A percentile compares a stretch with the other conserved stretches of the same genome.
phyloP scores from a whole-genome alignment of 2,888 invertebrate genomes.

The Epinotia demarniana region DNA sequence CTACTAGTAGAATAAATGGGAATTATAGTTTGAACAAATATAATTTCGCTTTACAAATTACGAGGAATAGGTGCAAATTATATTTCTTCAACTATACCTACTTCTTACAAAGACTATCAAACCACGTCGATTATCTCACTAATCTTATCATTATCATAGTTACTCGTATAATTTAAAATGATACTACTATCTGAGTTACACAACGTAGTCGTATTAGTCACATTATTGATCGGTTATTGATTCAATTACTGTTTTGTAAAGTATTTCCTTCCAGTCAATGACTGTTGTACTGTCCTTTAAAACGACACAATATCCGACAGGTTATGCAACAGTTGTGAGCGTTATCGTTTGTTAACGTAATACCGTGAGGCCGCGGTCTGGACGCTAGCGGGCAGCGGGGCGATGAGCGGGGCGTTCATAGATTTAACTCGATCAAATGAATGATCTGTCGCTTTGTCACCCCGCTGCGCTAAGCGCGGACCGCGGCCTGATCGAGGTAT shows the following conservation, averaged over 20 bases:
- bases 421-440: too few species aligned
- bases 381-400: too few species aligned
- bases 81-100: too few species aligned
- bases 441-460: too few species aligned
- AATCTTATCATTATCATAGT: slow-evolving; percentile 25
- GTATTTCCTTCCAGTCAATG: background rate
- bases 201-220: slow-evolving; percentile 17
- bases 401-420: too few species aligned
- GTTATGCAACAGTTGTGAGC: background rate
- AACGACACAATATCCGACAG: background rate
- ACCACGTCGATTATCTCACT: slow-evolving; percentile 10
- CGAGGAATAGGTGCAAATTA: too few species aligned
- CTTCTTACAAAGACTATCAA: background rate
- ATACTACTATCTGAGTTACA: slow-evolving; percentile 16
- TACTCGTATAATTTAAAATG: background rate
- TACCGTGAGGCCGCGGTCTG: background rate
- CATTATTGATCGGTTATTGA: slow-evolving; percentile 18
- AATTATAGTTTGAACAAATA: too few species aligned
- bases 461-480: too few species aligned
- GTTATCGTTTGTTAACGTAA: slow-evolving; percentile 1
- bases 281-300: background rate
- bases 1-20: too few species aligned
- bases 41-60: too few species aligned
- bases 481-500: too few species aligned
- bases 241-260: background rate